A percentile compares a stretch with the other conserved stretches of the same genome.
Conservation (phyloP, 2,888 invertebrate species). For the Ornithoptera alexandrae region DNA sequence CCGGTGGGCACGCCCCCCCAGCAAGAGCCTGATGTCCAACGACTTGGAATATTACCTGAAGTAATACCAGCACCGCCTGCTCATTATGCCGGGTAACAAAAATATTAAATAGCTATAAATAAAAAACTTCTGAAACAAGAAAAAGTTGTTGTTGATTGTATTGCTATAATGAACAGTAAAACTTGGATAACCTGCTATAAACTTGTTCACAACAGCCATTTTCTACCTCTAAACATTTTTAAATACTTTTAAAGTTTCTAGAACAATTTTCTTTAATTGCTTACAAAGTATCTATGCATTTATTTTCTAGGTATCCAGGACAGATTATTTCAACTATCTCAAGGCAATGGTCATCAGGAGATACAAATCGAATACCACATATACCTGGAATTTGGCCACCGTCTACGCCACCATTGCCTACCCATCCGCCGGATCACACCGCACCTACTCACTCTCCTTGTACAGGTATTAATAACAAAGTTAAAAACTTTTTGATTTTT, state of each 20-base stretch:
- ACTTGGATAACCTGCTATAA: background rate
- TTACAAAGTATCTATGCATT: no score
- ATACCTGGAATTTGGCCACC: constrained; percentile 84
- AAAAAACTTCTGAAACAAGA: no score
- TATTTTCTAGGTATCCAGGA: constrained; percentile 41
- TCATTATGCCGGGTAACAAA: constrained; percentile 38
- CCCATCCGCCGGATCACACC: no score
- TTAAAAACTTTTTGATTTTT: no score
- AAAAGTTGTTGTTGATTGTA: no score
- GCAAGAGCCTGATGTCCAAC: constrained; percentile 64
- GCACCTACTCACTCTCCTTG: constrained; percentile 84
- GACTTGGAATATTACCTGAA: constrained; percentile 58
- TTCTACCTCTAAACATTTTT: background rate
- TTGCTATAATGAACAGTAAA: no score
- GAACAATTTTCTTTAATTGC: no score
- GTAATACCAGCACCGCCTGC: constrained; percentile 46
- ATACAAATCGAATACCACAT: constrained; percentile 51
- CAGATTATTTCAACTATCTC: constrained; percentile 47
- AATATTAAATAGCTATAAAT: background rate
- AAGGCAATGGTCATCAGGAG: constrained; percentile 56
- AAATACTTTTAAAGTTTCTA: background rate
- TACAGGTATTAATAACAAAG: constrained; percentile 9
- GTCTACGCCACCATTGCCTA: constrained; percentile 85
- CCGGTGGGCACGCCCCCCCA: constrained; percentile 69
- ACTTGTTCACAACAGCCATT: background rate